Conservation (phyloP, 1,140 invertebrate genomes). For the Metaphire vulgaris region DNA sequence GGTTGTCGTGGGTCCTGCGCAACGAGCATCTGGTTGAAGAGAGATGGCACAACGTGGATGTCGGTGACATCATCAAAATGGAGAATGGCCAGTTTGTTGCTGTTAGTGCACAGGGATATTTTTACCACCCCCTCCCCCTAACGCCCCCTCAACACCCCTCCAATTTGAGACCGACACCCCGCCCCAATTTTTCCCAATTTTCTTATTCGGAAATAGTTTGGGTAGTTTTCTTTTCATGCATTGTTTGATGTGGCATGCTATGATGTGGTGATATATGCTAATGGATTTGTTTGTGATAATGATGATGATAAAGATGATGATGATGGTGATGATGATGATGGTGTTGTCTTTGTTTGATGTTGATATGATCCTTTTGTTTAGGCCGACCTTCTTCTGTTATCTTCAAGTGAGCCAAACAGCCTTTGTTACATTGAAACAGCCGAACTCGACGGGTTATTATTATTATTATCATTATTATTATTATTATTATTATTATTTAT, state of each 20-base stretch:
- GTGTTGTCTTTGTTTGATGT: too few species aligned
- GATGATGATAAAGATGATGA: too few species aligned
- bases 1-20: conserved; percentile 52
- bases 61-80: conserved; percentile 94
- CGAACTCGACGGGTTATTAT: conserved; percentile 54
- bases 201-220: too few species aligned
- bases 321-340: too few species aligned
- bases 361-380: conserved; percentile 57
- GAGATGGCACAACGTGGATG: conserved; percentile 75
- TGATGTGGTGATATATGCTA: neutral
- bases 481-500: conserved; percentile 8
- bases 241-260: neutral
- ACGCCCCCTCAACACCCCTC: too few species aligned
- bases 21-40: conserved; percentile 73
- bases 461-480: neutral
- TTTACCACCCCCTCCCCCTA: too few species aligned
- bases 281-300: neutral
- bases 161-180: neutral
- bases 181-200: neutral
- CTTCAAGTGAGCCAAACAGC: conserved; percentile 53
- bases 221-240: neutral
- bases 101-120: conserved; percentile 36
- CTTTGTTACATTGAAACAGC: conserved; percentile 55
- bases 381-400: conserved; percentile 82
- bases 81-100: conserved; percentile 45